These are phyloP conservation scores for Sesia apiformis DNA, from an alignment of 2,888 invertebrate genomes.

Conservation along the genomic window DNA sequence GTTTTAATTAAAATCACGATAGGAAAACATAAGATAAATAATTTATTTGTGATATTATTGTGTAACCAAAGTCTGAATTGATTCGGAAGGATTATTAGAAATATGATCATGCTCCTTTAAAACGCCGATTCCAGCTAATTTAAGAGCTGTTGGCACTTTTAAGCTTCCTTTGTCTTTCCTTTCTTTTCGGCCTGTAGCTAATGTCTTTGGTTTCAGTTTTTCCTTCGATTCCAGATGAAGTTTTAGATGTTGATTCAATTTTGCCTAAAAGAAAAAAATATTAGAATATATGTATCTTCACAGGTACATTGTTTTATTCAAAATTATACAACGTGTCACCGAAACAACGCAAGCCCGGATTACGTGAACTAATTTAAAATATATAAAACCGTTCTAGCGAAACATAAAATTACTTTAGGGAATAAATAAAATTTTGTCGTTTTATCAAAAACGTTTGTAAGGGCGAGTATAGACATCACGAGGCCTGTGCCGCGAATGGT, in stretches of 20 bases:
- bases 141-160: constrained; percentile 42
- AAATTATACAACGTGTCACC: not conserved
- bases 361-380: no score
- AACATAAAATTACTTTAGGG: no score
- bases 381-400: no score
- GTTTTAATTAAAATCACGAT: no score
- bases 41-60: no score
- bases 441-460: no score
- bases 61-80: no score
- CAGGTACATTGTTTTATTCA: not conserved
- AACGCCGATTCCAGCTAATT: constrained; percentile 34
- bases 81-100: not conserved
- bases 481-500: no score
- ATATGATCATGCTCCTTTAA: not conserved
- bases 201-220: constrained; percentile 21
- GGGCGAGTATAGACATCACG: no score
- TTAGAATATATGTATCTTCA: not conserved
- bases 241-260: constrained; percentile 36
- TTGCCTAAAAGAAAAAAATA: constrained; percentile 29
- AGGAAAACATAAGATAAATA: no score
- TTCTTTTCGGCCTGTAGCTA: constrained; percentile 35
- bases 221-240: constrained; percentile 20
- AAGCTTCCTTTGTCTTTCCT: constrained; percentile 42
- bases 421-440: no score
- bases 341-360: no score